A percentile compares a stretch with the other conserved stretches of the same genome.
Evolutionary conservation across 2,888 invertebrate species (phyloP).

Genomic region (Pollenia angustigena): DNA sequence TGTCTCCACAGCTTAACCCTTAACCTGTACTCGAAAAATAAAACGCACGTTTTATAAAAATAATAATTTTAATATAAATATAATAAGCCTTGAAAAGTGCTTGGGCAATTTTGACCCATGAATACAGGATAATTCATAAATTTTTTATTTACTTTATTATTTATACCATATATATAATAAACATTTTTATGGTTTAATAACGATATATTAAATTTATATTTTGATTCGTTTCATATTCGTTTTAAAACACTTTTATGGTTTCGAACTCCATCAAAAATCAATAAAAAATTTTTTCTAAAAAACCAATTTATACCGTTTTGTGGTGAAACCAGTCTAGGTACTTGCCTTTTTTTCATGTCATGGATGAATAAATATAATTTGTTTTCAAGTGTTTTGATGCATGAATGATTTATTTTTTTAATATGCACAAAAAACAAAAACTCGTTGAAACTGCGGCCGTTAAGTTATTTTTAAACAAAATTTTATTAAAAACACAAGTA

Average conservation of each 20-base stretch:
- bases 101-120: too few relatives aligned
- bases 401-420: not conserved
- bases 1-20: too few relatives aligned
- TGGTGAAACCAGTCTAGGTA: not conserved
- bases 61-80: too few relatives aligned
- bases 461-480: too few relatives aligned
- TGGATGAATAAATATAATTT: conserved; percentile 31
- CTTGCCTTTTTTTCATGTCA: conserved; percentile 15
- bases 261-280: conserved; percentile 50
- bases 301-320: conserved; percentile 21
- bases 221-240: conserved; percentile 6
- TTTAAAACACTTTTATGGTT: conserved; percentile 42
- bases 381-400: not conserved
- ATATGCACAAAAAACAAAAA: not conserved
- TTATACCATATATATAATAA: not conserved
- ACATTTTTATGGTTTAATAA: conserved; percentile 43
- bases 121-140: too few relatives aligned
- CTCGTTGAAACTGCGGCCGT: too few relatives aligned
- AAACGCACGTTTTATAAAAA: too few relatives aligned
- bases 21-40: too few relatives aligned
- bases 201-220: conserved; percentile 29
- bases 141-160: not conserved
- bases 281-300: conserved; percentile 32
- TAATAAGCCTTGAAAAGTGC: too few relatives aligned
- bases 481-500: too few relatives aligned